A percentile compares a stretch with the other conserved stretches of the same genome.
Conservation (phyloP, 2,888 invertebrate genomes). For the Antitype chi region DNA sequence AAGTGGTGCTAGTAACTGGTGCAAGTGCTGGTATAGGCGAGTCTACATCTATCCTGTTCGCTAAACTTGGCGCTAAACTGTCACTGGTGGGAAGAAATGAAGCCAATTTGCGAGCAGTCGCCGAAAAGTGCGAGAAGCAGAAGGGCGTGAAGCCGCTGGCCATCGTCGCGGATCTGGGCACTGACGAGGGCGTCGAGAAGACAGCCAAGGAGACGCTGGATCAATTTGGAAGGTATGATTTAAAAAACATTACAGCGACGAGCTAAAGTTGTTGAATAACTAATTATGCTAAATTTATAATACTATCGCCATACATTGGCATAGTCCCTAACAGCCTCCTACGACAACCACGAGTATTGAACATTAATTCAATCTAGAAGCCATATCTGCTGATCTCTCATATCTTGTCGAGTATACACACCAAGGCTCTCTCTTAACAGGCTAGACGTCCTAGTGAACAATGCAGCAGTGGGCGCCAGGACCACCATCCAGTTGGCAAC, state of each 20-base stretch:
- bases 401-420: neutral
- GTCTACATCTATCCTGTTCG: slow-evolving; percentile 70
- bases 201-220: slow-evolving; percentile 69
- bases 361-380: neutral
- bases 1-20: slow-evolving; percentile 76
- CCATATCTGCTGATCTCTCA: neutral
- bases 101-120: slow-evolving; percentile 67
- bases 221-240: slow-evolving; percentile 64
- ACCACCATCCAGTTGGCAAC: slow-evolving; percentile 70
- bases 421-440: slow-evolving; percentile 25
- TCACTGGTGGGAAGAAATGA: slow-evolving; percentile 72
- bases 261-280: neutral
- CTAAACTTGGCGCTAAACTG: slow-evolving; percentile 70
- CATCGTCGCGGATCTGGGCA: slow-evolving; percentile 71
- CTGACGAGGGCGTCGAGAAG: slow-evolving; percentile 68
- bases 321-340: neutral
- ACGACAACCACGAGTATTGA: neutral
- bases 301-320: neutral
- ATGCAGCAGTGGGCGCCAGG: slow-evolving; percentile 89
- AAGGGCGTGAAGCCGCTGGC: slow-evolving; percentile 66
- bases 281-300: neutral
- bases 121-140: slow-evolving; percentile 64
- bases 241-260: neutral
- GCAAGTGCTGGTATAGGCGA: slow-evolving; percentile 76
- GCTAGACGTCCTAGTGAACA: slow-evolving; percentile 80